Percentiles rank a stretch among this genome's conserved stretches.
Conservation (phyloP, 1,140 invertebrate genomes). For the Orchesella cincta region DNA sequence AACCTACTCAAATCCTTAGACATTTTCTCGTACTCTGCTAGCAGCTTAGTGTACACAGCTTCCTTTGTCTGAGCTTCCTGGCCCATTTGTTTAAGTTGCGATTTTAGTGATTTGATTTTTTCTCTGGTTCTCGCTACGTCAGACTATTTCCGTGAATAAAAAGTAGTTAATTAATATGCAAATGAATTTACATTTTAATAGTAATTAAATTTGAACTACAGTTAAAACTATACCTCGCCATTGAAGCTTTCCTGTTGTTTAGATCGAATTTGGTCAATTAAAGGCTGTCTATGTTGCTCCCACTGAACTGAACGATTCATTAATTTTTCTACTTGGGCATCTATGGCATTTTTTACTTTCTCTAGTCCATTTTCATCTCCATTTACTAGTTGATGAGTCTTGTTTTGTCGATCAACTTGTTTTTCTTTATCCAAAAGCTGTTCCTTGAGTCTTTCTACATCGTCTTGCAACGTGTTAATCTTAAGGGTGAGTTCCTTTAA, state of each 20-base stretch:
- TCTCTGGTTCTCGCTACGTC: constrained; percentile 60
- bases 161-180: constrained; percentile 31
- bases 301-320: constrained; percentile 67
- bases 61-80: constrained; percentile 61
- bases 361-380: constrained; percentile 66
- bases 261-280: constrained; percentile 65
- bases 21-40: constrained; percentile 70
- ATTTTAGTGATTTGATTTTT: constrained; percentile 57
- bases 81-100: constrained; percentile 60
- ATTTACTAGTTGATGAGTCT: constrained; percentile 65
- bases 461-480: constrained; percentile 56
- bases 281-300: constrained; percentile 67
- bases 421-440: constrained; percentile 55
- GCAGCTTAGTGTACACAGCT: constrained; percentile 60
- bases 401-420: constrained; percentile 61
- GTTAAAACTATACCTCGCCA: constrained; percentile 7
- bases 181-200: constrained; percentile 20
- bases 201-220: background rate
- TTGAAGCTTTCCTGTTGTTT: constrained; percentile 55
- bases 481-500: constrained; percentile 52
- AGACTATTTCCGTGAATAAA: constrained; percentile 52
- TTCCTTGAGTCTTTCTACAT: constrained; percentile 57
- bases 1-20: constrained; percentile 62
- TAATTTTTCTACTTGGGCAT: constrained; percentile 64
- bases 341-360: constrained; percentile 65